Evolutionary conservation across 2,888 invertebrate species (phyloP), one percentile per base, ranked within the genome.

Genomic region (Dusona sp.): DNA sequence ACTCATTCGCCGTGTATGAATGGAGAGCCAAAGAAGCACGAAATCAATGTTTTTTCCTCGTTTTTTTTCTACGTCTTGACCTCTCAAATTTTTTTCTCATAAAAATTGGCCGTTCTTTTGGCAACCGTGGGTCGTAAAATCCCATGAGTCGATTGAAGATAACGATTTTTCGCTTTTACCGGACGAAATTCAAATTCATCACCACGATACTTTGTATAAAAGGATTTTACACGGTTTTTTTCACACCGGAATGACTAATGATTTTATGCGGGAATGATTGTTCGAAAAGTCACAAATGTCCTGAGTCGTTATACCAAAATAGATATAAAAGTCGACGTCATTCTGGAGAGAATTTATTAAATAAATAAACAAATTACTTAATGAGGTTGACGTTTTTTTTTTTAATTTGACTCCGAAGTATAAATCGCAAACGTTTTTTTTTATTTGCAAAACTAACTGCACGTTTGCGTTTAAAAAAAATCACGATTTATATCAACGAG

Each of bases 1-100:
- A 61, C 33, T 65, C 72, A 72, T 64, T 75, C 42, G 61, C 38
- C 68, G 25, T 51, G n/a, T 19, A 74, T 81, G 73, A 74, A 81
- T 81, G 36, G 16, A 64, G 72, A 48, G 61, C 54, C 38, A 54
- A 65, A 38, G 19, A 73, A 38, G 54, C n/a, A 42, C 22, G 67
- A 36, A 67, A 42, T 19, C 61, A 42, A 38, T 16, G 72, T 70
- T 33, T 25, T 51, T 65, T 79, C 61, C 16, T 42, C 42, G 2
- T 33, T 33, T 82, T 61, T 75, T 61, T 70, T 77, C 16, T 25
- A 22, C 70, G 82, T 70, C 61, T 75, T 48, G 51, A 45, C 45
- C 33, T 48, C 29, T 48, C 2, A 13, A 65, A 22, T 51, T 36
- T 25, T 61, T 74, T 77, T 36, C 25, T 25, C 45, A 8, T 36